phyloP scores from a whole-genome alignment of 2,113 vertebrate genomes.

The Mesoclemmys tuberculata region DNA sequence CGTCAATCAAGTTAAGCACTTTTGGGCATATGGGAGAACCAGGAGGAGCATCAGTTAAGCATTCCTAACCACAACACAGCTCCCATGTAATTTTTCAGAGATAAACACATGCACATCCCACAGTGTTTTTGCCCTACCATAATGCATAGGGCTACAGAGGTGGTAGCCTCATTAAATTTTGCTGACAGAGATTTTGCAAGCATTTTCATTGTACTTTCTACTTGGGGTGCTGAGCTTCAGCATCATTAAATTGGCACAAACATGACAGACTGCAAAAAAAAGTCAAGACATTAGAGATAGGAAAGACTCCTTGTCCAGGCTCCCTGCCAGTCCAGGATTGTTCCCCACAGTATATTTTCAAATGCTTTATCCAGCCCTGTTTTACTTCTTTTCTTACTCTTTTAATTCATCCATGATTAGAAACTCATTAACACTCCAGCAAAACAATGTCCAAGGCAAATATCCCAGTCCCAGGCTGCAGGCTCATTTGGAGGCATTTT shows the following conservation, averaged over 20 bases:
- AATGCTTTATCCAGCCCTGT: neutral
- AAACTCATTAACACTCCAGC: constrained; percentile 43
- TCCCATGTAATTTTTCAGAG: neutral
- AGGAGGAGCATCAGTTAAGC: neutral
- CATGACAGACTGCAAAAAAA: neutral
- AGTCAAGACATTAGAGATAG: neutral
- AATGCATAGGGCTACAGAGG: neutral
- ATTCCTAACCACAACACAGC: neutral
- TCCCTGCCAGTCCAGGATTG: neutral
- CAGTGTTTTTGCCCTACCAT: constrained; percentile 13
- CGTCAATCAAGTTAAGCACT: neutral
- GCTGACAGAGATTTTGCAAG: constrained; percentile 10
- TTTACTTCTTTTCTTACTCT: neutral
- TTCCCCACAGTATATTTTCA: neutral
- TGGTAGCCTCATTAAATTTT: neutral
- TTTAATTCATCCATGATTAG: constrained; percentile 11
- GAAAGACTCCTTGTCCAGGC: neutral
- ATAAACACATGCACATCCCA: neutral
- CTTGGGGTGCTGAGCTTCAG: neutral
- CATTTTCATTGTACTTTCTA: fast-evolving
- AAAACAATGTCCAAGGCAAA: constrained; percentile 26
- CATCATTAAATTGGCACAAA: constrained; percentile 54
- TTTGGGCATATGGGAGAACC: neutral
- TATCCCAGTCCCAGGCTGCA: constrained; percentile 6
- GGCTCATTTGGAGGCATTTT: constrained; percentile 63